Conservation (phyloP, 2,888 invertebrate species). For the Chloroclystis v-ata region DNA sequence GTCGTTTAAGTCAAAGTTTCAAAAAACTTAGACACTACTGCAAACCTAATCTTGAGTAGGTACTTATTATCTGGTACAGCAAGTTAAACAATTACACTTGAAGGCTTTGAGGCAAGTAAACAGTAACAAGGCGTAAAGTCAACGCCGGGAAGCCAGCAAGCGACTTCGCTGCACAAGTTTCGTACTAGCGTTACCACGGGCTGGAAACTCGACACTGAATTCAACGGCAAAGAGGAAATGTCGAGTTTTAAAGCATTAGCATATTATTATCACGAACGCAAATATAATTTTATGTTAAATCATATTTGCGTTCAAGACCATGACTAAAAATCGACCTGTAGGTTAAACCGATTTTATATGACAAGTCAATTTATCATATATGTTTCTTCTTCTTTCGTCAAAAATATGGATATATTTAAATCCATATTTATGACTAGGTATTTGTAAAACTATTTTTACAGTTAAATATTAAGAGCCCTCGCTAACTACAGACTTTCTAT, state of each 20-base stretch:
- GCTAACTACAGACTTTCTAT: no score
- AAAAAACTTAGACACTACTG: constrained; percentile 17
- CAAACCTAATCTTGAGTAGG: constrained; percentile 29
- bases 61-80: constrained; percentile 31
- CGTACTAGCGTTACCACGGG: constrained; percentile 24
- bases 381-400: no score
- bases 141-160: constrained; percentile 38
- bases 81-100: constrained; percentile 33
- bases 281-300: no score
- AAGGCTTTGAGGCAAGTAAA: constrained; percentile 35
- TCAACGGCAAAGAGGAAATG: neutral
- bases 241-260: neutral
- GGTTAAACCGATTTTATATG: no score
- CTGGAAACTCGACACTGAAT: constrained; percentile 13
- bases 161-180: constrained; percentile 30
- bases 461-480: no score
- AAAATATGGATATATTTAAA: no score
- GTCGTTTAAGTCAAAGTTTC: neutral
- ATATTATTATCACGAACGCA: no score
- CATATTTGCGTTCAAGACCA: no score
- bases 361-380: no score
- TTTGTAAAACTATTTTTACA: no score
- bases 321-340: no score
- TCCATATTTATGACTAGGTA: no score
- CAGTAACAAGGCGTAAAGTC: constrained; percentile 48